These are phyloP conservation scores for Drosophila pectinifera DNA, from an alignment of 1,140 invertebrate genomes.

Conservation along the genomic window DNA sequence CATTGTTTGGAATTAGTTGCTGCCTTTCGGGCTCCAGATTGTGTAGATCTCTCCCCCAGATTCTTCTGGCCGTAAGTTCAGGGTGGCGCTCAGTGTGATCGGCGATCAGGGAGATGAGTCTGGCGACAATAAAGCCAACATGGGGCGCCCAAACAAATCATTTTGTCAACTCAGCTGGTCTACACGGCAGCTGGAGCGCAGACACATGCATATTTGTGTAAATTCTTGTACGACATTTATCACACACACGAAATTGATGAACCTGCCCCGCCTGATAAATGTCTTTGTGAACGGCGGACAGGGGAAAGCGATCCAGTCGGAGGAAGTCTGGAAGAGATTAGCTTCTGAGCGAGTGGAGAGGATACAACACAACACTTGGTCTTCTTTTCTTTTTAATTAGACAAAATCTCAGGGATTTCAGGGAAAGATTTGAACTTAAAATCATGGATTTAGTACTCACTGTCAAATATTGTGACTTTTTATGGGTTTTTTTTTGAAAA, in stretches of 20 bases:
- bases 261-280: conserved; percentile 59
- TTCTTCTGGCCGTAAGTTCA: conserved; percentile 63
- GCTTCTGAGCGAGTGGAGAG: conserved; percentile 27
- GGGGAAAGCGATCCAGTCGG: conserved; percentile 20
- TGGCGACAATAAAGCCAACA: conserved; percentile 24
- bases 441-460: not conserved
- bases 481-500: too few species aligned
- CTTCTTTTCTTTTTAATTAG: conserved; percentile 6
- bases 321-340: conserved; percentile 22
- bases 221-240: conserved; percentile 80
- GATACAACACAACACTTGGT: conserved; percentile 9
- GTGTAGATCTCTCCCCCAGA: conserved; percentile 30
- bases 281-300: conserved; percentile 12
- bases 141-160: conserved; percentile 73
- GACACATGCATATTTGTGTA: conserved; percentile 66
- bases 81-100: conserved; percentile 69
- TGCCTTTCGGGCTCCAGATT: conserved; percentile 63
- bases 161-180: conserved; percentile 64
- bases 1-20: conserved; percentile 81
- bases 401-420: not conserved
- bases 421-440: not conserved
- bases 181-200: conserved; percentile 47
- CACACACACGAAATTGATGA: conserved; percentile 72
- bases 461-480: not conserved
- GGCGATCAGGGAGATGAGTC: conserved; percentile 24